Percentiles rank a stretch among this genome's conserved stretches.
Conservation (phyloP, 2,113 vertebrate genomes). For the Bos indicus region DNA sequence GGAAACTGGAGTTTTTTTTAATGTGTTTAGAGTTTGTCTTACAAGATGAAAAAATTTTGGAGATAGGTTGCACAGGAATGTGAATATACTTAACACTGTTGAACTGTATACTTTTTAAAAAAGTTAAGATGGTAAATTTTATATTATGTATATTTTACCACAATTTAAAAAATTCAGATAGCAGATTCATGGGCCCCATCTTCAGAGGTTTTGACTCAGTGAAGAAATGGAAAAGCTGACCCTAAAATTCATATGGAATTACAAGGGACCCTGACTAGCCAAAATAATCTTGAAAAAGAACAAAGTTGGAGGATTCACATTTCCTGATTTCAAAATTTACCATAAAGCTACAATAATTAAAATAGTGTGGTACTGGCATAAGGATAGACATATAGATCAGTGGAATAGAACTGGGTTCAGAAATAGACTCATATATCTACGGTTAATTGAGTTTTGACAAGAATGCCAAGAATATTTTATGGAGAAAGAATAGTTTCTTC, state of each 20-base stretch:
- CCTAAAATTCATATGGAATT: neutral
- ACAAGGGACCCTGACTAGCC: neutral
- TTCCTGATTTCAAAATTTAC: conserved; percentile 14
- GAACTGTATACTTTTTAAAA: neutral
- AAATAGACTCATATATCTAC: neutral
- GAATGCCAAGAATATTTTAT: neutral
- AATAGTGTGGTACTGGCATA: neutral
- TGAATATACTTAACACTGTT: neutral
- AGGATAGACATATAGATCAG: neutral
- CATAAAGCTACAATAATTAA: neutral
- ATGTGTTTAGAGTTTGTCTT: neutral
- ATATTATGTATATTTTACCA: neutral
- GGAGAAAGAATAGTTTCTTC: neutral
- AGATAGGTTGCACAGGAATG: neutral
- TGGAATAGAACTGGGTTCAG: neutral
- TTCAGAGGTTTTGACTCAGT: neutral
- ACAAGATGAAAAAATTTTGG: neutral
- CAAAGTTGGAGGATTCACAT: neutral
- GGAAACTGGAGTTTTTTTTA: neutral
- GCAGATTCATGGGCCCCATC: neutral
- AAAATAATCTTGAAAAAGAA: conserved; percentile 17
- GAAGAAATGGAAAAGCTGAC: neutral
- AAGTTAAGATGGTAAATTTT: neutral
- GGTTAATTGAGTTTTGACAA: neutral
- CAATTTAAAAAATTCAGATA: neutral